These are phyloP conservation scores for Dallia pectoralis DNA, from an alignment of 2,797 vertebrate species.

Conservation along the genomic window DNA sequence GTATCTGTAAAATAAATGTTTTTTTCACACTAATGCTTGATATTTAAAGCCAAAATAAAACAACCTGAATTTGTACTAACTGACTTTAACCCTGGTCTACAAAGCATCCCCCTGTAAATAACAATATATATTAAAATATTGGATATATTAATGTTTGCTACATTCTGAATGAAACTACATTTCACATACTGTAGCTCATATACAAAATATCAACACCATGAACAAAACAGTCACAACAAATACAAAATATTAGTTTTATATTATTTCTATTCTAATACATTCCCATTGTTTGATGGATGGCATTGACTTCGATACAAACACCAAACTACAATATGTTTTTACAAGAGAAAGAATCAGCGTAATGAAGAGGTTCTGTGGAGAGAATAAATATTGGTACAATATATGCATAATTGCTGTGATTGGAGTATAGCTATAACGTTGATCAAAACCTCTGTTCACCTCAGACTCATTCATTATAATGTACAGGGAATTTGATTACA, in stretches of 20 bases:
- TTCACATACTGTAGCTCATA: conserved; percentile 44
- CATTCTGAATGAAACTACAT: conserved; percentile 32
- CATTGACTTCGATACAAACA: conserved; percentile 33
- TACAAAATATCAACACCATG: conserved; percentile 55
- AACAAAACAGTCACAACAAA: conserved; percentile 43
- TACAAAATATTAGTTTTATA: conserved; percentile 45
- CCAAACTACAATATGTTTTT: no score
- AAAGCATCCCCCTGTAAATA: neutral
- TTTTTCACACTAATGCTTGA: no score
- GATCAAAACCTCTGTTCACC: no score
- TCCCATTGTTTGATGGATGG: conserved; percentile 43
- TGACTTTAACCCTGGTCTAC: neutral
- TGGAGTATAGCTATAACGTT: no score
- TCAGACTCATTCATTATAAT: no score
- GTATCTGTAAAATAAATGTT: no score
- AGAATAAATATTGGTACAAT: no score
- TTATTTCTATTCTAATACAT: conserved; percentile 48
- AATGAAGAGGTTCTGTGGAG: no score
- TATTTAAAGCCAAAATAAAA: no score
- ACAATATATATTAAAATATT: neutral
- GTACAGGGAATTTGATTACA: no score
- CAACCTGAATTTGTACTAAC: neutral
- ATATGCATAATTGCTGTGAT: no score
- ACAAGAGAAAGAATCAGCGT: no score
- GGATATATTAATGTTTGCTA: neutral